phyloP scores from a whole-genome alignment of 2,113 vertebrate species.

The Thryonomys swinderianus region DNA sequence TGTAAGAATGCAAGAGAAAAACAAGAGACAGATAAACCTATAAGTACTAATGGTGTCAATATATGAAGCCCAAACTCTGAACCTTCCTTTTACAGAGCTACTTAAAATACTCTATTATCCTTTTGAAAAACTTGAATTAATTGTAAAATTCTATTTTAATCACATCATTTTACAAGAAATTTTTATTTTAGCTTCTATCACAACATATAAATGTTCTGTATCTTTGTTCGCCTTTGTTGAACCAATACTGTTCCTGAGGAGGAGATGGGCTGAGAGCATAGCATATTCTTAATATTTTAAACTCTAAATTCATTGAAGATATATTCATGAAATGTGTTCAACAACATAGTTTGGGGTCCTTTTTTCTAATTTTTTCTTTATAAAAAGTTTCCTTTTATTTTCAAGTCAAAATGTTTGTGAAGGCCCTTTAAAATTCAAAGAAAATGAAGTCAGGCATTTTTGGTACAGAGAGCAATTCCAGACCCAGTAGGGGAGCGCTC shows the following conservation, averaged over 20 bases:
- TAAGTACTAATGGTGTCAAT: background rate
- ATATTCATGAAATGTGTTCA: conserved; percentile 6
- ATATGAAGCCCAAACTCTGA: background rate
- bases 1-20: background rate
- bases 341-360: conserved; percentile 19
- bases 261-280: background rate
- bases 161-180: conserved; percentile 21
- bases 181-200: conserved; percentile 1
- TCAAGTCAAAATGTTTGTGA: conserved; percentile 70
- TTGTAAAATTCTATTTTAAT: background rate
- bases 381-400: conserved; percentile 51
- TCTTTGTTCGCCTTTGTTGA: background rate
- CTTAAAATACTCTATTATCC: background rate
- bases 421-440: conserved; percentile 76
- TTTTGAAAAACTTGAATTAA: background rate
- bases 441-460: conserved; percentile 74
- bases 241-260: background rate
- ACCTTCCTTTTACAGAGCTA: background rate
- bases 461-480: conserved; percentile 78
- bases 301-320: background rate
- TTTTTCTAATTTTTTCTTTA: conserved; percentile 52
- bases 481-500: conserved; percentile 62
- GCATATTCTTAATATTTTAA: background rate
- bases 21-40: background rate
- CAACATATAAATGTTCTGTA: background rate